These are phyloP conservation scores for Thereuonema tuberculata DNA, from an alignment of 1,140 invertebrate genomes.

Conservation along the genomic window DNA sequence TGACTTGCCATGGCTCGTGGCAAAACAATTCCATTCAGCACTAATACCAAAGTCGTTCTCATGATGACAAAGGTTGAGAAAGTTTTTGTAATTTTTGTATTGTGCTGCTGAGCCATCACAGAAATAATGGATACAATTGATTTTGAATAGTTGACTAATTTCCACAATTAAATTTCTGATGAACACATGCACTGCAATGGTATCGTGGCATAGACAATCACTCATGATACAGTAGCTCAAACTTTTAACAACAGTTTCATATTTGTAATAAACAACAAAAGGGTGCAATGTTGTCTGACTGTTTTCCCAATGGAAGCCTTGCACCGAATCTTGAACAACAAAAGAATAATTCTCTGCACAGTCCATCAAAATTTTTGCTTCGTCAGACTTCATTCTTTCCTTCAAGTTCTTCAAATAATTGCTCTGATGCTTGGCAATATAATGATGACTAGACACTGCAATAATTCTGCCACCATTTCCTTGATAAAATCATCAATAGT, in stretches of 20 bases:
- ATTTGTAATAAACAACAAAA: constrained; percentile 18
- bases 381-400: constrained; percentile 5
- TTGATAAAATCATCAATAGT: constrained; percentile 9
- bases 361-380: constrained; percentile 14
- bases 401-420: constrained; percentile 8
- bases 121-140: constrained; percentile 24
- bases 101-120: constrained; percentile 24
- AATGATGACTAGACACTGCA: constrained; percentile 3
- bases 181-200: constrained; percentile 12
- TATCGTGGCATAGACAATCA: constrained; percentile 14
- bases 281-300: constrained; percentile 21
- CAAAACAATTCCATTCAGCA: constrained; percentile 25
- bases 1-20: constrained; percentile 26
- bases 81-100: constrained; percentile 28
- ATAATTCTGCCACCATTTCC: neutral
- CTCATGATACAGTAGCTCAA: constrained; percentile 13
- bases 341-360: constrained; percentile 23
- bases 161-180: constrained; percentile 23
- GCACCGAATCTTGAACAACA: constrained; percentile 21
- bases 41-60: constrained; percentile 22
- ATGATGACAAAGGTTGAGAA: constrained; percentile 24
- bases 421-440: constrained; percentile 6
- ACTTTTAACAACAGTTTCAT: neutral
- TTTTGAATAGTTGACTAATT: constrained; percentile 15
- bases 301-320: constrained; percentile 20